Evolutionary conservation across 2,797 vertebrate genomes (phyloP), one percentile per base, ranked within the genome.

Genomic region (Molothrus ater): DNA sequence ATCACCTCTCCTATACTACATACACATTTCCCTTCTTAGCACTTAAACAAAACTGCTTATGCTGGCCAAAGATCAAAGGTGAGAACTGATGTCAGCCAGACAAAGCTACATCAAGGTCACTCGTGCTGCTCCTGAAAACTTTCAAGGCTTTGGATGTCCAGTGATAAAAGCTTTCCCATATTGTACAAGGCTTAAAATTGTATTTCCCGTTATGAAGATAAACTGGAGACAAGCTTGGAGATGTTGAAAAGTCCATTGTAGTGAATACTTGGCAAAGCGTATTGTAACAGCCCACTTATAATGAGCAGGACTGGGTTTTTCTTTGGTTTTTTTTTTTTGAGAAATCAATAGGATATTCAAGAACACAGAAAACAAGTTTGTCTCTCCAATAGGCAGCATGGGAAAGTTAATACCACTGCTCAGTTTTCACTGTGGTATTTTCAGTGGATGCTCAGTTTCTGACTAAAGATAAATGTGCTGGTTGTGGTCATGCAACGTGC

Each of bases 401-500:
- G 11, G 28, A 28, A 73, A 76, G 14, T 47, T 66, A 80, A 88
- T 43, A 50, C 3, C 60, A 48, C 7, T 29, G 11, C 4, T 12
- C 13, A 38, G 17, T 66, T 92, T 87, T 53, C n/a, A 59, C 19
- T 45, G 47, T 66, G 22, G 15, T 50, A 36, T 59, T 91, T 51
- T 76, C 60, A 61, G 32, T 25, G 38, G 26, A 79, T 47, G 24
- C 50, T 88, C 48, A 54, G 38, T 21, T 90, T 88, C 47, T 48
- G 24, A 42, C 2, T 68, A 47, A 43, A 88, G 45, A 79, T 31
- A 81, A 85, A 61, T 43, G 43, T 6, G 11, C 56, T 25, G 53
- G 7, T 16, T 69, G 25, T 0, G 0, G 43, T 43, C 74, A 85
- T 2, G 10, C 28, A 63, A 43, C 25, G 10, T 19, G 28, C 76